Conservation (phyloP, 2,797 vertebrate genomes). For the Falco biarmicus region DNA sequence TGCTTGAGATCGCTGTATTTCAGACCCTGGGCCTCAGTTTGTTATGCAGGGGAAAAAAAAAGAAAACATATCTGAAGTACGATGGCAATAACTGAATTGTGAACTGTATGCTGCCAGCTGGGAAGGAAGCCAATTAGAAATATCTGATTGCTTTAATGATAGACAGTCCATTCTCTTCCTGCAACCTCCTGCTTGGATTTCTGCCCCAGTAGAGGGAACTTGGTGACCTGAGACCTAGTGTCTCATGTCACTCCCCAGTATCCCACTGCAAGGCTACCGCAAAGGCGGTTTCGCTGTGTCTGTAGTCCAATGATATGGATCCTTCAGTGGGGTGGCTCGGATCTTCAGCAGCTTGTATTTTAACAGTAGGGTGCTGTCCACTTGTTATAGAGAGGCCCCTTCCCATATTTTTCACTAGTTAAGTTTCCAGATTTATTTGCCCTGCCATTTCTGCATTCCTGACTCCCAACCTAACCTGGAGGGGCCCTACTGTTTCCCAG, state of each 20-base stretch:
- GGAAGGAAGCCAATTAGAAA: slow-evolving; percentile 32
- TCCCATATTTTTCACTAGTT: background rate
- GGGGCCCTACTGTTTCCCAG: background rate
- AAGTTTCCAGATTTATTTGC: background rate
- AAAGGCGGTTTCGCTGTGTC: background rate
- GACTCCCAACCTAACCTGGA: background rate
- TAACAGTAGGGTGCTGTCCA: background rate
- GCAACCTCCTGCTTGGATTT: slow-evolving; percentile 38
- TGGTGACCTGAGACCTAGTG: slow-evolving; percentile 3
- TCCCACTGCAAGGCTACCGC: background rate
- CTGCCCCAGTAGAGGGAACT: slow-evolving; percentile 19
- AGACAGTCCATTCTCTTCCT: slow-evolving; percentile 37
- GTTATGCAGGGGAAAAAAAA: background rate
- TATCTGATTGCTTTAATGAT: slow-evolving; percentile 30
- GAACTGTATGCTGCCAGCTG: slow-evolving; percentile 12
- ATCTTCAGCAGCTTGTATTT: background rate
- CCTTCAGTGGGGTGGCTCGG: background rate
- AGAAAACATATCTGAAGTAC: background rate
- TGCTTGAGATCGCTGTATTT: background rate
- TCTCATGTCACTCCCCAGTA: background rate
- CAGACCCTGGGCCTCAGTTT: background rate
- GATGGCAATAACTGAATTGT: slow-evolving; percentile 1
- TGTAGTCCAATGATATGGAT: background rate
- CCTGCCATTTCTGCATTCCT: background rate
- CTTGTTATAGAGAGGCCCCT: background rate